Evolutionary conservation across 2,797 vertebrate genomes (phyloP).

Genomic region (Perodicticus potto): DNA sequence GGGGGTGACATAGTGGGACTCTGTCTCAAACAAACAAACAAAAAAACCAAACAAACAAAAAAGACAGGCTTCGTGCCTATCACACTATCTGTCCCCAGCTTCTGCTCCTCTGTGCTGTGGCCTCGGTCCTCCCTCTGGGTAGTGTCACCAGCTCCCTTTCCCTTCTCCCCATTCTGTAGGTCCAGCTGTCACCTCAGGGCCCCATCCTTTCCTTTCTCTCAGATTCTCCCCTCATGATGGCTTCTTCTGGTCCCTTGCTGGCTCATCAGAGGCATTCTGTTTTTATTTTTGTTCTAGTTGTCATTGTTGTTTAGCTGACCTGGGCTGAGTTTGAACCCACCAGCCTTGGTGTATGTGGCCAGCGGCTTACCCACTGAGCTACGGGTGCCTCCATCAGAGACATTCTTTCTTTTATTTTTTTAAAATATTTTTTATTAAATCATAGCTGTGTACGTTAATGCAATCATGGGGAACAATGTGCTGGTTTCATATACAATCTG

Average conservation of each 20-base stretch:
- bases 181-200: not conserved
- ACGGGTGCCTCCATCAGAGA: not conserved
- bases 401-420: not conserved
- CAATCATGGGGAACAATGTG: too few relatives aligned
- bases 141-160: fast-evolving
- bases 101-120: too few relatives aligned
- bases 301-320: too few relatives aligned
- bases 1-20: too few relatives aligned
- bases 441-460: too few relatives aligned
- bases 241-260: not conserved
- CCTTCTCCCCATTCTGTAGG: too few relatives aligned
- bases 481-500: too few relatives aligned
- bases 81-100: not conserved
- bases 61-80: not conserved
- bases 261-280: not conserved
- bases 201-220: not conserved
- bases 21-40: not conserved
- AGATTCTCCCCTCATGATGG: not conserved
- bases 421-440: too few relatives aligned
- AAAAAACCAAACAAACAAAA: not conserved
- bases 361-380: too few relatives aligned
- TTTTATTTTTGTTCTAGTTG: too few relatives aligned
- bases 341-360: too few relatives aligned
- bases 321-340: too few relatives aligned
- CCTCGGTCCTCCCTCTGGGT: fast-evolving